Base-by-base conservation (phyloP, 2,113 vertebrate species). In the Eulacestoma nigropectus region DNA sequence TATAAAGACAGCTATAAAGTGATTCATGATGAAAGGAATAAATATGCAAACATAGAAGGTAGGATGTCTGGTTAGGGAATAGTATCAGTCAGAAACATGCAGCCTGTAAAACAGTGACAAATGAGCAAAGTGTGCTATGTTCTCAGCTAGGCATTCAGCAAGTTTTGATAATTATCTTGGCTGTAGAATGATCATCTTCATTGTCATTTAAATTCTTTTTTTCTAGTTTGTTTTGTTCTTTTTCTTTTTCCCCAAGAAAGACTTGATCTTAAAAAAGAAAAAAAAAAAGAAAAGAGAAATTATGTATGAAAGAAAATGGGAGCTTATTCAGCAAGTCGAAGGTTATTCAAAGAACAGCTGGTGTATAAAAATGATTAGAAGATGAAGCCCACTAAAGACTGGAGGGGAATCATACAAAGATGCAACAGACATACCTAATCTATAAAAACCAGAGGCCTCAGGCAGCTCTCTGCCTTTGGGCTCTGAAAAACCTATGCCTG, bases 331-430 rank as follows among this genome's bases (percentile, higher is more conserved):
- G 52, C 53, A 78, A 93, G 93, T 94, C 6, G 18, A 96, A 93
- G 90, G 86, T 96, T 97, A 95, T 88, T 96, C 88, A 90, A 44
- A 84, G 95, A 97, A 93, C 96, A 96, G 90, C 93, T 95, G 95
- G 76, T 94, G 83, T 77, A 89, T 85, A 81, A 87, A 95, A 94
- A 96, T 96, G 85, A 96, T 93, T 95, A 96, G 92, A 94, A 90
- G 96, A 81, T 86, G 92, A 89, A 96, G 26, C 80, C 69, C 73
- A 57, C 64, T 92, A 10, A 95, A 92, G 92, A 73, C 85, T 84
- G 83, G 79, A 95, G 62, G 64, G 75, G 53, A 90, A 81, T 93
- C 39, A 26, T 52, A 56, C 50, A 81, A 78, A 86, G 72, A 67
- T 88, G 78, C 72, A 35, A 3, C 32, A 85, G 84, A 89, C 30